Conservation (phyloP, 1,140 invertebrate species). For the Bursaphelenchus mucronatus region DNA sequence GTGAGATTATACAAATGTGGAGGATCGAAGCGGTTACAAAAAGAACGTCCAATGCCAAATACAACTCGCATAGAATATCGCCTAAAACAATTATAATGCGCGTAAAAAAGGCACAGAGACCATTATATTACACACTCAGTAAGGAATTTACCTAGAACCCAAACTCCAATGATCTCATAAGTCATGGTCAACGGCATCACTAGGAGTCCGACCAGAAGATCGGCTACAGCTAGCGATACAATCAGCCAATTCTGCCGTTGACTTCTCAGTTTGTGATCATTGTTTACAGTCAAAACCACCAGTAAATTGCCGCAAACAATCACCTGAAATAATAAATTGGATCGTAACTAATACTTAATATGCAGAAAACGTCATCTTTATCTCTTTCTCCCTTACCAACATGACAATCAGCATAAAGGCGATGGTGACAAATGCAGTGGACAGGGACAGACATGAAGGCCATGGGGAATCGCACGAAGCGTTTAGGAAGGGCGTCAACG, state of each 20-base stretch:
- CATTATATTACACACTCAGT: conserved; percentile 19
- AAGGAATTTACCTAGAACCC: conserved; percentile 64
- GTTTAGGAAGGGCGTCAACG: too few species aligned
- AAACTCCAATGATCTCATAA: conserved; percentile 67
- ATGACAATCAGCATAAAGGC: conserved; percentile 57
- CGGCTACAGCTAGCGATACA: conserved; percentile 68
- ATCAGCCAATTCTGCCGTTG: conserved; percentile 68
- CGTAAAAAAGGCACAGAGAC: conserved; percentile 6
- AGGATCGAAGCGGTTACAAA: conserved; percentile 69
- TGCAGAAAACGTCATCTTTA: neutral
- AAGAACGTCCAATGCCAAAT: conserved; percentile 67
- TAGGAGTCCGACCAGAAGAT: conserved; percentile 68
- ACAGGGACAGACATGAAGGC: conserved; percentile 54
- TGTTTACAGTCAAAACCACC: conserved; percentile 57
- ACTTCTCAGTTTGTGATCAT: conserved; percentile 53
- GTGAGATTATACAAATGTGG: conserved; percentile 66
- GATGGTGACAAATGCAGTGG: conserved; percentile 54
- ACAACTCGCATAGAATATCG: conserved; percentile 57
- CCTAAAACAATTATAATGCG: conserved; percentile 33
- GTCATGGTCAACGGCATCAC: conserved; percentile 69
- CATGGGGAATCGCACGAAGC: neutral
- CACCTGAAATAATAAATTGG: conserved; percentile 34
- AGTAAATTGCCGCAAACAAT: conserved; percentile 57
- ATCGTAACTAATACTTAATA: neutral
- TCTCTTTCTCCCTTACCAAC: conserved; percentile 43